Conservation (phyloP, 2,797 vertebrate genomes). For the Argyrosomus regius region DNA sequence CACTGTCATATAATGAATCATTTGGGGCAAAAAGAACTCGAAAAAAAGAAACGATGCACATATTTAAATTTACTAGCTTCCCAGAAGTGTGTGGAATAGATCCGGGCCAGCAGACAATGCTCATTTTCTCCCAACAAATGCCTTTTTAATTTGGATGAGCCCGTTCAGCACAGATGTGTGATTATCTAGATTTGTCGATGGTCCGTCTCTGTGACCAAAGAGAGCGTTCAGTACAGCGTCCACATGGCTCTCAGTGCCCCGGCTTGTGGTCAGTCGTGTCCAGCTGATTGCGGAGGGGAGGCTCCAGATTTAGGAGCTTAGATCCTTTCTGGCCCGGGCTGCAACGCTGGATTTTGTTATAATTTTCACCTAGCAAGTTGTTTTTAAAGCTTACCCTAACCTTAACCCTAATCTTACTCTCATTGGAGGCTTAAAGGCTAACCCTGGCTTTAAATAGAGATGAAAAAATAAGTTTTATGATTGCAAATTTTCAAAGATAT, state of each 20-base stretch:
- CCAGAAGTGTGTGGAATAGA: constrained; percentile 79
- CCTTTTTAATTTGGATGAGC: constrained; percentile 68
- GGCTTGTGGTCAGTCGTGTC: constrained; percentile 64
- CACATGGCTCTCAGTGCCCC: constrained; percentile 47
- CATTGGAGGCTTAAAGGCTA: constrained; percentile 59
- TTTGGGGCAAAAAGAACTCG: constrained; percentile 77
- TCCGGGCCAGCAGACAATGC: constrained; percentile 53
- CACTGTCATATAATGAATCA: constrained; percentile 85
- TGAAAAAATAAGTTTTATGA: constrained; percentile 70
- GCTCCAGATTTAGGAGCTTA: constrained; percentile 68
- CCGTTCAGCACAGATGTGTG: constrained; percentile 63
- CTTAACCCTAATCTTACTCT: constrained; percentile 73
- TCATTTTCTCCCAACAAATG: constrained; percentile 61
- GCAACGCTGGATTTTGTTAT: constrained; percentile 63
- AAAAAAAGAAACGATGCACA: constrained; percentile 67
- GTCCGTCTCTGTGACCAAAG: constrained; percentile 47
- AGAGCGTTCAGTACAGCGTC: constrained; percentile 53
- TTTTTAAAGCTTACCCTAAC: constrained; percentile 72
- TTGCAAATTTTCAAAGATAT: constrained; percentile 57
- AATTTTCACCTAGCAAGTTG: constrained; percentile 73
- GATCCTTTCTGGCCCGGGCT: constrained; percentile 52
- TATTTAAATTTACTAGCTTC: constrained; percentile 79
- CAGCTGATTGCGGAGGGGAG: constrained; percentile 68
- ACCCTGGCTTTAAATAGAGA: constrained; percentile 67
- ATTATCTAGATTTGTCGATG: constrained; percentile 61